Evolutionary conservation across 2,888 invertebrate genomes (phyloP), one percentile per base, ranked within the genome.

Genomic region (Tenthredo distinguenda): DNA sequence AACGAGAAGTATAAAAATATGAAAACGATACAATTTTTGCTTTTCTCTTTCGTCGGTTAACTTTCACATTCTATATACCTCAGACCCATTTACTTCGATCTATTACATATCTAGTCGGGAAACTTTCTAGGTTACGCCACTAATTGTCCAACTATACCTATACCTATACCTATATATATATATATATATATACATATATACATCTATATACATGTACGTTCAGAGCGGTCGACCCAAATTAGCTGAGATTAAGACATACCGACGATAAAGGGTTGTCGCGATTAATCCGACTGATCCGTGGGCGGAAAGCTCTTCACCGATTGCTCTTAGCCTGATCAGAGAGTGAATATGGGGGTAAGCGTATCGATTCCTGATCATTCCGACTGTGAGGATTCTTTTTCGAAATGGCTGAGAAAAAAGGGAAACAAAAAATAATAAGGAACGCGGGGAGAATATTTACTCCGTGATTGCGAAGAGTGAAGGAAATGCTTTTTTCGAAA

Each of bases 181-280:
- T 12, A 71, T 0, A 34, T 47, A 6, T 34, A 26, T 15, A 26
- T 65, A 21, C 15, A 12, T 34, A 71, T 18, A 34, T n/a, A n/a
- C n/a, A n/a, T n/a, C n/a, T 9, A 15, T 34, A 26, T 15, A 26
- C 31, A 21, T 21, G 65, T 18, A 34, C 68, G 26, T 34, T 68
- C 34, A 6, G 34, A 68, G 68, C 68, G 68, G 68, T 68, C 31
- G 68, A 68, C 68, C 68, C 34, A 68, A 68, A 68, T 68, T 68
- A 68, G 18, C 34, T 12, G 31, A 34, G 68, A 68, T 68, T 68
- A 68, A 68, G 34, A 62, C 26, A 31, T 26, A 26, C 62, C 62
- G 62, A 62, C 62, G 26, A 62, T 26, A 62, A 26, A 62, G 62
- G 62, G 62, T 26, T 62, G 62, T 62, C 62, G 62, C 26, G 62